A percentile compares a stretch with the other conserved stretches of the same genome.
phyloP scores from a whole-genome alignment of 2,888 invertebrate genomes.

The Melanotus villosus region DNA sequence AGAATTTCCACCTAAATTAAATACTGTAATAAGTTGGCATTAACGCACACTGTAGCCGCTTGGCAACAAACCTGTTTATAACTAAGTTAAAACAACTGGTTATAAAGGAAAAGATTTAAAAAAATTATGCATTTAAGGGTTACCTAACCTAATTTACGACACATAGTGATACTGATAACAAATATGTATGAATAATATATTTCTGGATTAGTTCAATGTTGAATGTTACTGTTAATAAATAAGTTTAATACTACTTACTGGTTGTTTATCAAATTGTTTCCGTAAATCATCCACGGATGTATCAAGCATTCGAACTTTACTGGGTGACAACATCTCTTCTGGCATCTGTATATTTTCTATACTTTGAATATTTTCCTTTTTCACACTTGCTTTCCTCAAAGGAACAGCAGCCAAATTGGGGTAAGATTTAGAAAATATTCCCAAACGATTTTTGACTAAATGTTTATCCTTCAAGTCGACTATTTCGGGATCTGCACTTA shows the following conservation, averaged over 20 bases:
- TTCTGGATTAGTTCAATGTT: too few relatives aligned
- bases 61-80: too few relatives aligned
- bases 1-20: neutral
- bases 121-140: conserved; percentile 15
- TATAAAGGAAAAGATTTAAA: neutral
- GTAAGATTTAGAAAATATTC: conserved; percentile 58
- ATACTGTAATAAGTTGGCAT: neutral
- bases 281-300: conserved; percentile 57
- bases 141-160: too few relatives aligned
- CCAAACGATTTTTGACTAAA: conserved; percentile 57
- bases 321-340: neutral
- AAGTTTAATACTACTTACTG: too few relatives aligned
- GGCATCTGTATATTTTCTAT: neutral
- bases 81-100: too few relatives aligned
- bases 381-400: conserved; percentile 11
- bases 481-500: conserved; percentile 51
- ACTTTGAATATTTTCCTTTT: neutral
- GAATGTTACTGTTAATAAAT: too few relatives aligned
- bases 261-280: conserved; percentile 59
- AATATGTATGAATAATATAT: too few relatives aligned
- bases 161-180: too few relatives aligned
- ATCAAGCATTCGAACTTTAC: neutral
- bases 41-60: neutral
- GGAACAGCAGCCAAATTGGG: conserved; percentile 52
- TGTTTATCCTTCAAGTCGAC: conserved; percentile 56